phyloP scores from a whole-genome alignment of 2,797 vertebrate genomes.

The Dendrocincla tyrannina region DNA sequence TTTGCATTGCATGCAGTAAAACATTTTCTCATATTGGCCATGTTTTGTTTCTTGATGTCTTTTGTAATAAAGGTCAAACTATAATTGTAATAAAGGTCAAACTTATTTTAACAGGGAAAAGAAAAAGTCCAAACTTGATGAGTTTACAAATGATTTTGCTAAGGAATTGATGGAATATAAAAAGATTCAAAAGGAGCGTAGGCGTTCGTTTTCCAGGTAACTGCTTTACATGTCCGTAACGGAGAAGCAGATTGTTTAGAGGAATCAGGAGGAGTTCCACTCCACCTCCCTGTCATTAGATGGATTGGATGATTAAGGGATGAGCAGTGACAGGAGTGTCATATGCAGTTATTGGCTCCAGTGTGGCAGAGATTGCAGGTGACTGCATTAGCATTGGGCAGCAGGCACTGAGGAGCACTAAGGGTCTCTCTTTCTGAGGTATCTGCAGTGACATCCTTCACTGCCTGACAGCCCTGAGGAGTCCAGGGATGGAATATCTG shows the following conservation, averaged over 20 bases:
- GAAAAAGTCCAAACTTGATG: constrained; percentile 95
- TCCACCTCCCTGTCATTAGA: constrained; percentile 29
- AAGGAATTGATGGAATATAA: constrained; percentile 99
- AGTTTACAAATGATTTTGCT: constrained; percentile 99
- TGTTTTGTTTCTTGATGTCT: constrained; percentile 77
- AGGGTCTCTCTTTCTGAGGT: neutral
- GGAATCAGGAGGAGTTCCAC: constrained; percentile 58
- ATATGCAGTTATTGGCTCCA: constrained; percentile 1
- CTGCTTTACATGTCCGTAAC: constrained; percentile 78
- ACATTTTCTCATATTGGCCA: constrained; percentile 75
- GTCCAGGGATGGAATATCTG: neutral
- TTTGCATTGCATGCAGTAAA: constrained; percentile 70
- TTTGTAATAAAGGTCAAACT: constrained; percentile 55
- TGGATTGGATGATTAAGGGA: constrained; percentile 72
- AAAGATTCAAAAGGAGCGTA: constrained; percentile 95
- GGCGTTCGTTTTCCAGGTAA: constrained; percentile 96
- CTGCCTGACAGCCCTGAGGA: neutral
- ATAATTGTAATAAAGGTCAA: constrained; percentile 72
- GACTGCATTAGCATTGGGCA: neutral
- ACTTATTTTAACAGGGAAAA: constrained; percentile 87
- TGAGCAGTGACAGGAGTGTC: constrained; percentile 63
- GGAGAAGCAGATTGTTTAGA: constrained; percentile 75
- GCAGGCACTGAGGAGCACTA: neutral
- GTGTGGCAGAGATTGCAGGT: constrained; percentile 29
- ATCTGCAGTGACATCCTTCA: neutral